Base-by-base conservation (phyloP, 2,797 vertebrate species). In the Sternarchorhynchus goeldii region DNA sequence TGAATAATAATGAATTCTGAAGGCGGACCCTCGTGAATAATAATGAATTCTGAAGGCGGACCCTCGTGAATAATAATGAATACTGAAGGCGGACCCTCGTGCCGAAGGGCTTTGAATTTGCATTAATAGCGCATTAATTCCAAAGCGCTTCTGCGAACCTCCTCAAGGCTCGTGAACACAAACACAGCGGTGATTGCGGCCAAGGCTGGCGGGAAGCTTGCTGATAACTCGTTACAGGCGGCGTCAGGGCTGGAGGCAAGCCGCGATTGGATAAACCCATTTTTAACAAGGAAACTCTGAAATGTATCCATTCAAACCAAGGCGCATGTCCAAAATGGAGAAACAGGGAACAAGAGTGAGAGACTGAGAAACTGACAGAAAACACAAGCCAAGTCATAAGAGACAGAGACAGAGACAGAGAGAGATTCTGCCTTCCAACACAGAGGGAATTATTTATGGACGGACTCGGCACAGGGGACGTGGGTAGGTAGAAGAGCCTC, bases 391-490 rank as follows among this genome's bases (percentile, higher is more conserved):
- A 50, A 12, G 45, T 50, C 8, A 50, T 50, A 12, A 50, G 10
- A 50, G 45, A 3, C 12, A 2, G n/a, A n/a, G n/a, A n/a, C n/a
- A n/a, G n/a, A 12, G 45, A 50, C 45, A 50, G 14, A 50, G 45
- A 50, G 45, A 50, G 45, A 50, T 50, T 50, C 45, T 2, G 56
- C 41, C 31, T 39, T 69, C 34, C 60, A 69, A 66, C 68, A 63
- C n/a, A 74, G 65, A 63, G 70, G 18, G 69, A 76, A 79, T 84
- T 74, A 82, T 82, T 84, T 64, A 78, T 76, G 76, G 57, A 68
- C 74, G 73, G 59, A 75, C 68, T 81, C 36, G 21, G 36, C 75
- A 72, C 66, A 45, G 60, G 67, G 75, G 41, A 59, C 53, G 57
- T 67, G 55, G 77, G 21, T 29, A 75, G 73, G 76, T 72, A 69